Percentiles rank a stretch among this genome's conserved stretches.
These are phyloP conservation scores for Danio aesculapii DNA, from an alignment of 2,797 vertebrate genomes.

Conservation along the genomic window DNA sequence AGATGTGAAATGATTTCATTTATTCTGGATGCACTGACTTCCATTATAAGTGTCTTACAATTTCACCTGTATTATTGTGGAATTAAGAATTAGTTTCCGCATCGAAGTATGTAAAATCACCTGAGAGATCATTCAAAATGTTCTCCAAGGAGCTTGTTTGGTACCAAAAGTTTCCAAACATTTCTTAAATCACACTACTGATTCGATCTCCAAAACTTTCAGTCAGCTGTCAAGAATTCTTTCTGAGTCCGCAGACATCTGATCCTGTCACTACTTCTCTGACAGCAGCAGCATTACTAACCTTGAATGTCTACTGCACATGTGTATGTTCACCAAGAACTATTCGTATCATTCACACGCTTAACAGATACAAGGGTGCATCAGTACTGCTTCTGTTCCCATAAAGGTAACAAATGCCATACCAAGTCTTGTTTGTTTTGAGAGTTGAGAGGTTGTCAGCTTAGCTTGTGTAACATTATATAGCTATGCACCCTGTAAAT, in stretches of 20 bases:
- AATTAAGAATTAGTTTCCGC: background rate
- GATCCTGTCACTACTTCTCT: conserved; percentile 32
- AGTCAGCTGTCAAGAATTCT: conserved; percentile 47
- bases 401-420: conserved; percentile 35
- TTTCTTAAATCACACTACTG: background rate
- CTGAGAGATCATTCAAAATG: background rate
- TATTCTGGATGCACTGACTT: background rate
- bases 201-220: background rate
- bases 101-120: background rate
- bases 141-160: background rate
- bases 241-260: conserved; percentile 19
- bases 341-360: conserved; percentile 31
- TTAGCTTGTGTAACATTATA: conserved; percentile 19
- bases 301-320: conserved; percentile 43
- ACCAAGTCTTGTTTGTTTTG: conserved; percentile 20
- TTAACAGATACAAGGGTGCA: conserved; percentile 25
- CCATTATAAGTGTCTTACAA: background rate
- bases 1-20: background rate
- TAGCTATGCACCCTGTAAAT: background rate
- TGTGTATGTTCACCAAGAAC: conserved; percentile 15
- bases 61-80: too few relatives aligned
- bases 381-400: background rate
- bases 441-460: conserved; percentile 17
- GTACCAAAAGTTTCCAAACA: background rate
- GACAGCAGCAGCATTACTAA: conserved; percentile 30